Base-by-base conservation (phyloP, 2,888 invertebrate species). In the Pseudolycoriella hygida region DNA sequence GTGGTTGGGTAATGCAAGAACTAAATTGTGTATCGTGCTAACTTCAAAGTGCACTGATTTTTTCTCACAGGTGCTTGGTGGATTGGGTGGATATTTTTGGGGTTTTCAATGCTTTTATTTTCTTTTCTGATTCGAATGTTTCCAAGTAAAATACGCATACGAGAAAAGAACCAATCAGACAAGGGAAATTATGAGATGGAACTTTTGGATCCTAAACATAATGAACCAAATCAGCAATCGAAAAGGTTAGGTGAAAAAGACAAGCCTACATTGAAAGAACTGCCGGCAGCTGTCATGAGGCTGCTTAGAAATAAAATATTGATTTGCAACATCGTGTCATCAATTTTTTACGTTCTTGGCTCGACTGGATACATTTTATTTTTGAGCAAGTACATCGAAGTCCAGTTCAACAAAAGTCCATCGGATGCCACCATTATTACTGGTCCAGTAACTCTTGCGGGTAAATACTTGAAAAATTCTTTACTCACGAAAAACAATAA, bases 1-100 rank as follows among this genome's bases (percentile, higher is more conserved):
- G 11, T 34, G 34, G 34, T 12, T 34, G 15, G 25, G 25, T 25
- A n/a, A 25, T 25, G 25, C 8, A 25, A 25, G 4, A n/a, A 25
- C 25, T 4, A 25, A 25, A 25, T n/a, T n/a, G n/a, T n/a, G n/a
- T n/a, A n/a, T n/a, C n/a, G n/a, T n/a, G n/a, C n/a, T n/a, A n/a
- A 25, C 5, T 25, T 25, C 25, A 4, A 6, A 8, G 25, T 25
- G 8, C n/a, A 25, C 4, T 37, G 11, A 4, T 37, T 14, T 3
- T 37, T 4, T 8, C 5, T 25, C 8, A 25, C 25, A 25, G 82
- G 81, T 17, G 80, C 81, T 10, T 82, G 80, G 80, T 82, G 81
- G 81, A 62, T 80, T n/a, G 80, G 77, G 12, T 74, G 74, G 73
- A 67, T 71, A 18, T 63, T 73, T 30, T 50, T 67, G 10, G 66